Base-by-base conservation (phyloP, 64 coral and sea anemone genomes). In the Porites lutea region DNA sequence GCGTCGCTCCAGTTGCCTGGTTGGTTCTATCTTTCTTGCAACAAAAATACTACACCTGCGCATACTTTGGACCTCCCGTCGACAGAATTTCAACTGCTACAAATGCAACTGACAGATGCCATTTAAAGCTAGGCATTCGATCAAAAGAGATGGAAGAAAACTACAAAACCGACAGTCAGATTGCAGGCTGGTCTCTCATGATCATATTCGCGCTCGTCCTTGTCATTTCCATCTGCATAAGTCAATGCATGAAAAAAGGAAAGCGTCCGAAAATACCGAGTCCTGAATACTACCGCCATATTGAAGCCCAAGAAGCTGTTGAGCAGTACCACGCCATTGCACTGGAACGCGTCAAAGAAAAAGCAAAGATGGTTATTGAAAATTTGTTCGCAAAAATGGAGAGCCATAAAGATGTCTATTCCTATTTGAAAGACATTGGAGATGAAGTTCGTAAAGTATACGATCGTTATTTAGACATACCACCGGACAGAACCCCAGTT, bases 11-110 rank as follows among this genome's bases (percentile, higher is more conserved):
- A 0, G 21, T 63, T 18, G 59, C 60, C 9, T 82, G 79, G 79
- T 48, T 82, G 59, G 43, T 82, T n/a, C 18, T 64, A 21, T 82
- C 79, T 49, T 82, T 82, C 15, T 43, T 65, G 65, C 79, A 82
- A 16, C 79, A 65, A 2, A 37, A 82, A 15, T 65, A 82, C 44
- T 82, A 82, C 13, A 66, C 79, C 19, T 82, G 59, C 79, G 79
- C 79, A 0, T 82, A 48, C 16, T 64, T 82, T 14, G 79, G 79
- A 19, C 79, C 79, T 19, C 15, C 79, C 2, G 15, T 82, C 7
- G 44, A 19, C 13, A 63, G 79, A 43, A 43, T 44, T 4, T 5
- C 15, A 0, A 60, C 55, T 5, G 13, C 48, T 27, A 63, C 2
- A 8, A 65, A 82, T 18, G 18, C 59, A 64, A 82, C 5, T 47